A percentile compares a stretch with the other conserved stretches of the same genome.
Conservation (phyloP, 2,888 invertebrate genomes). For the Bimastos eiseni region DNA sequence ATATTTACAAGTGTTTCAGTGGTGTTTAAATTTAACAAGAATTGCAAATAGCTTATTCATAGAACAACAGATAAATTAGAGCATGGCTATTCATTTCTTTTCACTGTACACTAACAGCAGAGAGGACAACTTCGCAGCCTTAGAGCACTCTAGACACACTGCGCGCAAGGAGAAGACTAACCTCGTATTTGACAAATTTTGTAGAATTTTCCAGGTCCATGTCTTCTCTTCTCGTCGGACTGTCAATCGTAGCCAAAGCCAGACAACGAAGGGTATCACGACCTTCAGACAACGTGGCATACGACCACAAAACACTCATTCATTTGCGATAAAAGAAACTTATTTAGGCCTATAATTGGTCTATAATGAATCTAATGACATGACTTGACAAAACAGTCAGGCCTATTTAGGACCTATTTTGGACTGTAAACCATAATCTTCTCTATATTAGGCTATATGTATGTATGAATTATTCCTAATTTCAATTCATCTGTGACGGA, state of each 20-base stretch:
- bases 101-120: too few relatives aligned
- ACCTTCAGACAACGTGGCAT: conserved; percentile 47
- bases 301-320: neutral
- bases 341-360: neutral
- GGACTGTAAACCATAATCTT: neutral
- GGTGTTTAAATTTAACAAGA: too few relatives aligned
- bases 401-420: too few relatives aligned
- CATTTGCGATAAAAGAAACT: neutral
- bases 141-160: neutral
- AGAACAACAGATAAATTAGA: neutral
- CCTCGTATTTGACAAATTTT: conserved; percentile 97
- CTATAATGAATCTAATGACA: neutral
- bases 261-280: conserved; percentile 72
- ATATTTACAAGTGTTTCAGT: too few relatives aligned
- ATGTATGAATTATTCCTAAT: too few relatives aligned
- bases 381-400: neutral
- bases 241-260: conserved; percentile 91
- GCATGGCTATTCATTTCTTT: neutral
- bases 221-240: conserved; percentile 89
- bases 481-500: neutral
- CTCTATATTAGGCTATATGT: neutral
- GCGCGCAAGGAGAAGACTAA: conserved; percentile 56
- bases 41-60: neutral
- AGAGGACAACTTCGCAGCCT: too few relatives aligned
- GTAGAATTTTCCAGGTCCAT: conserved; percentile 95